Percentiles rank a stretch among this genome's conserved stretches.
These are phyloP conservation scores for Hermetia illucens DNA, from an alignment of 1,140 invertebrate species.

Conservation along the genomic window DNA sequence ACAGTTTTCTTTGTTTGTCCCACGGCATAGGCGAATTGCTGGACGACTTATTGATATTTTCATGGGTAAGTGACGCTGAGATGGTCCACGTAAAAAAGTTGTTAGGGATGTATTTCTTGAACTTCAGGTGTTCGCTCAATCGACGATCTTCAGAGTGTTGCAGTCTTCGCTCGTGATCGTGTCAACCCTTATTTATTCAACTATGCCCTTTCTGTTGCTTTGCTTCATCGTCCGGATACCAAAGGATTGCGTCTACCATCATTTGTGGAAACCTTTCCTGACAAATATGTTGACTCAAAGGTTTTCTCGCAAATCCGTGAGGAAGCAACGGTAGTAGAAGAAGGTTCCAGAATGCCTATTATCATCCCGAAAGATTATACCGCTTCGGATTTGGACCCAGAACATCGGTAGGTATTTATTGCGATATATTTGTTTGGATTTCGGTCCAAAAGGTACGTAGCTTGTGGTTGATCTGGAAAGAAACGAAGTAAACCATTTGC, in stretches of 20 bases:
- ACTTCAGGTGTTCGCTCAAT: slow-evolving; percentile 46
- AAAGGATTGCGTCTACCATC: slow-evolving; percentile 53
- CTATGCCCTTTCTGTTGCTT: slow-evolving; percentile 58
- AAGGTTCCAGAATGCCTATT: slow-evolving; percentile 47
- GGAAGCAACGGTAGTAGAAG: slow-evolving; percentile 45
- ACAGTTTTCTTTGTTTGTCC: slow-evolving; percentile 62
- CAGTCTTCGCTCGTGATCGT: slow-evolving; percentile 55
- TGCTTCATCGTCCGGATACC: slow-evolving; percentile 60
- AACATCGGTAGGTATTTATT: slow-evolving; percentile 47
- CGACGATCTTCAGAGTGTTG: slow-evolving; percentile 53
- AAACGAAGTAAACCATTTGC: no score
- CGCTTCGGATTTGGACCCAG: slow-evolving; percentile 53
- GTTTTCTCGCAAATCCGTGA: slow-evolving; percentile 52
- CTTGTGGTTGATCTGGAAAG: no score
- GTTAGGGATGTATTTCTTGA: slow-evolving; percentile 8
- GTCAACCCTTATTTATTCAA: slow-evolving; percentile 65
- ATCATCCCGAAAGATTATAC: slow-evolving; percentile 58
- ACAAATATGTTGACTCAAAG: slow-evolving; percentile 59
- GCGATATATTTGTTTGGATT: slow-evolving; percentile 35
- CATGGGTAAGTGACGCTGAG: slow-evolving; percentile 40
- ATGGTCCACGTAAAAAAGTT: neutral
- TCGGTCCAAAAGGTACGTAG: no score
- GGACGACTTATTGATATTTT: slow-evolving; percentile 56
- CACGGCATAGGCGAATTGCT: slow-evolving; percentile 51
- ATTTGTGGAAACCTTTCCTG: slow-evolving; percentile 57